phyloP scores from a whole-genome alignment of 2,113 vertebrate species.

The Thomomys bottae region DNA sequence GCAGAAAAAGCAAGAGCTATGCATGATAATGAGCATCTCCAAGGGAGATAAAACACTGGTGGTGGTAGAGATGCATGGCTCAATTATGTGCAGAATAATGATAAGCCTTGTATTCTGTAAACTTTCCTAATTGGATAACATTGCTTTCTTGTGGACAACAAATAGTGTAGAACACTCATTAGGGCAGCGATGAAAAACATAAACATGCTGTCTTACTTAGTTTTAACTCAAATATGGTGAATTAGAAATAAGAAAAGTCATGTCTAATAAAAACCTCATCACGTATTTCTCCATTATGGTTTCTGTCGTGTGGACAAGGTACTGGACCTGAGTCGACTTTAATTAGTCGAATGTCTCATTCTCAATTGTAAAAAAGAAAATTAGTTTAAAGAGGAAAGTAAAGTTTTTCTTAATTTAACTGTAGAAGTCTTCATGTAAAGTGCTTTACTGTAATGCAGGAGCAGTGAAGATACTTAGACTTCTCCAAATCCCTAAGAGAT shows the following conservation, averaged over 20 bases:
- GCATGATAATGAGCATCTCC: constrained; percentile 71
- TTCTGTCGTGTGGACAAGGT: constrained; percentile 40
- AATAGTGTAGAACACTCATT: constrained; percentile 48
- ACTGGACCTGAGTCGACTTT: constrained; percentile 30
- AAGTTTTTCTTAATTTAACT: neutral
- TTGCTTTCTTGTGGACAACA: neutral
- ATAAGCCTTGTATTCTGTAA: rapidly evolving
- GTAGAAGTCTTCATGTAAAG: neutral
- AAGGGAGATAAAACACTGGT: constrained; percentile 37
- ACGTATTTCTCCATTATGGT: constrained; percentile 19
- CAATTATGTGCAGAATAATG: constrained; percentile 50
- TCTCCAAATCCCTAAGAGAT: neutral
- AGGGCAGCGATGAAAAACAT: constrained; percentile 51
- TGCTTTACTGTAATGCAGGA: neutral
- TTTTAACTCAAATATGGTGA: constrained; percentile 48
- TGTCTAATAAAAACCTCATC: constrained; percentile 7
- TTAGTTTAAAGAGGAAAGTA: neutral
- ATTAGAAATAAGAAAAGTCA: constrained; percentile 33
- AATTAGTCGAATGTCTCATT: constrained; percentile 53
- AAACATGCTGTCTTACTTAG: constrained; percentile 4
- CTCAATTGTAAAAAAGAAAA: constrained; percentile 28
- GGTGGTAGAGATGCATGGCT: constrained; percentile 59
- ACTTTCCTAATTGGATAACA: constrained; percentile 53
- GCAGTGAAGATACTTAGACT: neutral
- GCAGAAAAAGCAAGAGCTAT: constrained; percentile 47